Evolutionary conservation across 2,797 vertebrate species (phyloP).

Genomic region (Microcaecilia unicolor): DNA sequence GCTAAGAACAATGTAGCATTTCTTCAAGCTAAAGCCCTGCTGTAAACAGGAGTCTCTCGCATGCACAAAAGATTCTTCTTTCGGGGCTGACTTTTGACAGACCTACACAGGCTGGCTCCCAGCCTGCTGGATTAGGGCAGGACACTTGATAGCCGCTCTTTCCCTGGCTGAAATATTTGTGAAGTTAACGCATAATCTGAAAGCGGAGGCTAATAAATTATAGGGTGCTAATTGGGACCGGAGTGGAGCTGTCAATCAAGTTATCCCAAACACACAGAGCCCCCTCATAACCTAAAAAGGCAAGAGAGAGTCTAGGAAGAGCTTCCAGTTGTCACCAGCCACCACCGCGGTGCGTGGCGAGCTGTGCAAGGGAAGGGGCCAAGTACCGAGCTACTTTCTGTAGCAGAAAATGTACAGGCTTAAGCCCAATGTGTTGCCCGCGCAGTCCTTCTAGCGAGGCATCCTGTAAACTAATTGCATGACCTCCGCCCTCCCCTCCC

Average conservation of each 20-base stretch:
- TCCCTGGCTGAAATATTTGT: conserved; percentile 75
- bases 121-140: conserved; percentile 51
- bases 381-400: too few species aligned
- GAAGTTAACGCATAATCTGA: conserved; percentile 77
- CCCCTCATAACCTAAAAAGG: conserved; percentile 75
- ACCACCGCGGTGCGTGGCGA: too few species aligned
- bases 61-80: conserved; percentile 54
- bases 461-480: too few species aligned
- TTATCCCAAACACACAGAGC: conserved; percentile 61
- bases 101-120: conserved; percentile 41
- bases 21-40: conserved; percentile 2
- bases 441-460: too few species aligned
- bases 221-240: conserved; percentile 72
- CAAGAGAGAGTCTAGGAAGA: conserved; percentile 52
- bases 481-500: too few species aligned
- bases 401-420: too few species aligned
- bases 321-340: conserved; percentile 60
- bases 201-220: conserved; percentile 78
- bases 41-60: too few species aligned
- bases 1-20: too few species aligned
- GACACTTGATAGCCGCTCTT: conserved; percentile 69
- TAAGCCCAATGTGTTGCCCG: too few species aligned
- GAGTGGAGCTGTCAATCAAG: conserved; percentile 64
- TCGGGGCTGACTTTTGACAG: conserved; percentile 39
- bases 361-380: too few species aligned